Percentiles rank a stretch among this genome's conserved stretches.
Evolutionary conservation across 2,113 vertebrate species (phyloP).

Genomic region (Gallinago paraguaiae): DNA sequence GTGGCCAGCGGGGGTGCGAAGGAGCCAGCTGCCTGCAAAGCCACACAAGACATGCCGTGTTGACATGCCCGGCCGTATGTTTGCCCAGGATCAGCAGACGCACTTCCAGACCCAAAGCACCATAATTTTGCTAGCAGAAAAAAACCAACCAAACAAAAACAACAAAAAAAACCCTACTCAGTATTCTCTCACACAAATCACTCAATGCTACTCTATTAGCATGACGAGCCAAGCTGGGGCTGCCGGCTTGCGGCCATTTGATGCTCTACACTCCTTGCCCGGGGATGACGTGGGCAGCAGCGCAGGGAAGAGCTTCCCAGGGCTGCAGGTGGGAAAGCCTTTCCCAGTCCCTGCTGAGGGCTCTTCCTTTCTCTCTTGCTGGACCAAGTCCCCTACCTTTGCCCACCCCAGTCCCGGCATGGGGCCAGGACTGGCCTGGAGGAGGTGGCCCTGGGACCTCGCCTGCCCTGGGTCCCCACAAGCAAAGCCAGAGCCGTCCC

Average conservation of each 20-base stretch:
- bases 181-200: not conserved
- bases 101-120: not conserved
- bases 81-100: not conserved
- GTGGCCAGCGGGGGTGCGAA: not conserved
- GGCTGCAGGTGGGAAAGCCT: not conserved
- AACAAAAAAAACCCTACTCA: not conserved
- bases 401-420: fast-evolving
- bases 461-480: not conserved
- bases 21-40: not conserved
- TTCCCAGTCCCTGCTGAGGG: not conserved
- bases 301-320: not conserved
- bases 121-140: not conserved
- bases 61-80: not conserved
- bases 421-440: fast-evolving
- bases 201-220: not conserved
- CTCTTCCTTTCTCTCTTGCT: not conserved
- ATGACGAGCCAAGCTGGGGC: fast-evolving
- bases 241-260: not conserved
- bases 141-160: not conserved
- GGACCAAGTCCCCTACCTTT: not conserved
- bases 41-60: not conserved
- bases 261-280: not conserved
- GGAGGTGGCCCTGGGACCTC: fast-evolving
- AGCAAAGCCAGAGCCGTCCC: not conserved
- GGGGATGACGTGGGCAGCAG: fast-evolving